Conservation (phyloP, 2,888 invertebrate species). For the Choristoneura rosaceana region DNA sequence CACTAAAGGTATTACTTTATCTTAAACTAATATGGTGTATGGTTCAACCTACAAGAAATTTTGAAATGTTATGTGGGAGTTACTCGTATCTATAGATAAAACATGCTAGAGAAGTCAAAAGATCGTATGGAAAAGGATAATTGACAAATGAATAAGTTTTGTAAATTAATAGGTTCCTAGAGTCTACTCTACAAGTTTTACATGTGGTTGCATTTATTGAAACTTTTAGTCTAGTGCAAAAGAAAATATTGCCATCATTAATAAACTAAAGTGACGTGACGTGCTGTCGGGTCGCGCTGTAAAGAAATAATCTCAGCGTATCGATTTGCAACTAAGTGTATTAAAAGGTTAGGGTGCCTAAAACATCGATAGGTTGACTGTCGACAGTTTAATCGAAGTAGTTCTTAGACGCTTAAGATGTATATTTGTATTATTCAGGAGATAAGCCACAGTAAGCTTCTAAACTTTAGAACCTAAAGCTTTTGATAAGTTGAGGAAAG, state of each 20-base stretch:
- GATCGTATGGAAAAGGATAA: neutral
- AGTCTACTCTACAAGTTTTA: neutral
- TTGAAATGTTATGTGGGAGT: slow-evolving; percentile 3
- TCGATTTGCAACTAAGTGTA: slow-evolving; percentile 68
- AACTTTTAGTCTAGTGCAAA: slow-evolving; percentile 21
- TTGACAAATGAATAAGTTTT: neutral
- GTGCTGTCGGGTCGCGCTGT: slow-evolving; percentile 43
- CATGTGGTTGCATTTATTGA: slow-evolving; percentile 29
- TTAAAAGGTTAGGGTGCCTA: slow-evolving; percentile 48
- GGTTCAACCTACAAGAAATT: neutral
- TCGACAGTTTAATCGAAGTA: slow-evolving; percentile 15
- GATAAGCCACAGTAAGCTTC: too few relatives aligned
- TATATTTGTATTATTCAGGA: too few relatives aligned
- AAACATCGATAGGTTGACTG: slow-evolving; percentile 16
- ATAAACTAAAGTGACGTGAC: slow-evolving; percentile 43
- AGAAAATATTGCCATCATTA: slow-evolving; percentile 30
- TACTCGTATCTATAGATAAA: neutral
- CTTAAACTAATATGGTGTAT: neutral
- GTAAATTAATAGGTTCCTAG: neutral
- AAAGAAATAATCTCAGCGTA: slow-evolving; percentile 44
- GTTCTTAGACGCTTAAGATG: neutral
- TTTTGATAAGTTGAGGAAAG: neutral
- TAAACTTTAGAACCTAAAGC: too few relatives aligned
- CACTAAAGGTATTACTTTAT: too few relatives aligned
- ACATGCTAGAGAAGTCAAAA: slow-evolving; percentile 20